These are phyloP conservation scores for Tympanoctomys barrerae DNA, from an alignment of 2,797 vertebrate genomes.

Conservation along the genomic window DNA sequence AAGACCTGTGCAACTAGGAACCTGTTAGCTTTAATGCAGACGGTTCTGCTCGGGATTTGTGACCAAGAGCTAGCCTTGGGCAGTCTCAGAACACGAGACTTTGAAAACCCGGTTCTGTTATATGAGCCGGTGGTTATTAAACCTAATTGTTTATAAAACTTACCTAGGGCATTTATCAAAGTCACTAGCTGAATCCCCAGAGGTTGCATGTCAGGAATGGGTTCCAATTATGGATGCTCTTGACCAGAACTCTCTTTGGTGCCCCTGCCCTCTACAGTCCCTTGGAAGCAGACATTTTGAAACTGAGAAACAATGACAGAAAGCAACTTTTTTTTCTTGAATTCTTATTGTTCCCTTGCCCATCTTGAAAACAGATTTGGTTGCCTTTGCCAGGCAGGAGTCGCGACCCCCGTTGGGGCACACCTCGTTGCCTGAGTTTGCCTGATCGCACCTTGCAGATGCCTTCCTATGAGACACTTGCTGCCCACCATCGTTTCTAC, in stretches of 20 bases:
- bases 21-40: background rate
- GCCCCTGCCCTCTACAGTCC: background rate
- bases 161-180: background rate
- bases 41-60: background rate
- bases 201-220: background rate
- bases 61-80: background rate
- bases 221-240: background rate
- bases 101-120: background rate
- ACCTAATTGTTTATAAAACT: background rate
- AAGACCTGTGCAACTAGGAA: background rate
- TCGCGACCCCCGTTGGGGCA: background rate
- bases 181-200: background rate
- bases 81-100: background rate
- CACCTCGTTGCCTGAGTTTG: background rate
- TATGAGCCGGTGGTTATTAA: background rate
- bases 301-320: background rate
- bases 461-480: background rate
- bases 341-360: background rate
- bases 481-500: background rate
- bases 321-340: background rate
- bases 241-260: background rate
- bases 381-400: background rate
- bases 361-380: background rate
- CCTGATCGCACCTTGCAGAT: background rate
- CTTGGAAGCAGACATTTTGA: background rate